Conservation (phyloP, 1,140 invertebrate genomes). For the Drosophila virilis region DNA sequence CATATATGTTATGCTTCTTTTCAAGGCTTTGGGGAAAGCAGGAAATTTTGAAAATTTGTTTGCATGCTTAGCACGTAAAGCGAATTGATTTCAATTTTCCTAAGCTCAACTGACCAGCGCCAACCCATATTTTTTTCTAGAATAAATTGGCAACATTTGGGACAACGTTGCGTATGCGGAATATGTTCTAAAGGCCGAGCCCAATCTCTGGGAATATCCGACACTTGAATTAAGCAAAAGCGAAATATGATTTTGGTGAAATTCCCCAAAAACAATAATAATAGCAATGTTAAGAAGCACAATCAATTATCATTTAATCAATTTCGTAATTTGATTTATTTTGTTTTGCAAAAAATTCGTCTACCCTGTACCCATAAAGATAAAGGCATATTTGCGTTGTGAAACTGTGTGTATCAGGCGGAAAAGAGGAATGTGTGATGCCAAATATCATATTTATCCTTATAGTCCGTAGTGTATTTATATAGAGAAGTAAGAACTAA, state of each 20-base stretch:
- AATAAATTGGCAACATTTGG: conserved; percentile 47
- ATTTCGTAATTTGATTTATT: neutral
- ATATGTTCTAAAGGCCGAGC: conserved; percentile 23
- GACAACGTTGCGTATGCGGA: conserved; percentile 32
- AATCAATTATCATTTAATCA: conserved; percentile 26
- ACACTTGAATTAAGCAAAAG: conserved; percentile 22
- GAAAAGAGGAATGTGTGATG: too few relatives aligned
- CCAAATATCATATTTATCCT: too few relatives aligned
- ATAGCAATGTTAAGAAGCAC: neutral
- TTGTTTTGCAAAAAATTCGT: neutral
- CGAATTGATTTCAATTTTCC: conserved; percentile 84
- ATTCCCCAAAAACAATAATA: too few relatives aligned
- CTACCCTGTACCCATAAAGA: neutral
- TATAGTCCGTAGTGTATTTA: too few relatives aligned
- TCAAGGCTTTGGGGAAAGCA: too few relatives aligned
- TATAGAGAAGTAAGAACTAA: too few relatives aligned
- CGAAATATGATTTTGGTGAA: conserved; percentile 8
- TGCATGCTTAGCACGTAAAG: conserved; percentile 79
- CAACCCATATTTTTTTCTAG: conserved; percentile 26
- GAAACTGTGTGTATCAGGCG: too few relatives aligned
- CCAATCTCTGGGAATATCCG: conserved; percentile 54
- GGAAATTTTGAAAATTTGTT: conserved; percentile 21
- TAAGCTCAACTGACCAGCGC: conserved; percentile 65
- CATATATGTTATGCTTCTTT: too few relatives aligned
- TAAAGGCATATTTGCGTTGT: too few relatives aligned